Evolutionary conservation across 2,797 vertebrate species (phyloP), one percentile per base, ranked within the genome.

Genomic region (Scolopax rusticola): DNA sequence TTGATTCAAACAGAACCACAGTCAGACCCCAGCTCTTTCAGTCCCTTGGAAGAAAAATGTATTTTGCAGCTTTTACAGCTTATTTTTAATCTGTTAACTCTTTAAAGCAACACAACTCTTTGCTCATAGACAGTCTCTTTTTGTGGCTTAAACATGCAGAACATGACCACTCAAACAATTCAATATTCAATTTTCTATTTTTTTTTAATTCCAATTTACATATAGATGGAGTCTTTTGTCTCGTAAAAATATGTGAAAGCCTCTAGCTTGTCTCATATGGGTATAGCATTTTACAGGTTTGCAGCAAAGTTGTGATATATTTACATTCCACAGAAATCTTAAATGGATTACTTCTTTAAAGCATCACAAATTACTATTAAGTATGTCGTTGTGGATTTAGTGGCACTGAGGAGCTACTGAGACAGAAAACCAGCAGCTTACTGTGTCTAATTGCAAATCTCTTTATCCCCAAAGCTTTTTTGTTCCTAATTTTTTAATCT

Each of bases 401-500:
- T 76, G 47, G 54, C 61, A 67, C 67, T 76, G 48, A 89, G 80
- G 59, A 93, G n/a, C 47, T 92, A 67, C 12, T 76, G 69, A 95
- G 54, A 69, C 12, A 93, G 59, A 32, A 84, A 91, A 75, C n/a
- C 43, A 65, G 47, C 47, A 81, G 54, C 43, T 84, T 84, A 51
- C 67, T 92, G 47, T 79, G 70, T 79, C 63, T 96, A 92, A 92
- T 33, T 93, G 83, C 74, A 94, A 95, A 95, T 65, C 74, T 43
- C 65, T 90, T 89, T 90, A 74, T 56, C 18, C 43, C 33, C 60
- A 81, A 88, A 94, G 61, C 43, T 78, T 78, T 90, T 92, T 68
- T 45, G 51, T 60, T 74, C 59, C n/a, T 57, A 41, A 20, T 81
- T 89, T 87, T 12, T 0, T 25, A 80, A 75, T 70, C 12, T 45